Evolutionary conservation across 2,888 invertebrate species (phyloP).

Genomic region (Hyposoter dolosus): DNA sequence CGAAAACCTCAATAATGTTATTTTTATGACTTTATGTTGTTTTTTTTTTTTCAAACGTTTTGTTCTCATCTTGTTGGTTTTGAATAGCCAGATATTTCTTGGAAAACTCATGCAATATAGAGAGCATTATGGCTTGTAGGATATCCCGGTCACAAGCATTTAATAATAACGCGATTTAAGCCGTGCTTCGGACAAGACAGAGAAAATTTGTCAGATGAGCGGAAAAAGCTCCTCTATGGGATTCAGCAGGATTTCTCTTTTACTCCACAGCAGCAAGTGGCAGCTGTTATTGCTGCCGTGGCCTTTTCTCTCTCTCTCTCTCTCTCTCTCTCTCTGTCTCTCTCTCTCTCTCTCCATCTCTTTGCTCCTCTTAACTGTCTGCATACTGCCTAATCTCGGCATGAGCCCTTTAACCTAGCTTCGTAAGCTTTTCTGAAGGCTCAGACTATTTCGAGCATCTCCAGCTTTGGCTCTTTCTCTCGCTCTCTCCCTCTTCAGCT

Average conservation of each 20-base stretch:
- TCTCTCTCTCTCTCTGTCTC: constrained; percentile 3
- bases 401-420: constrained; percentile 70
- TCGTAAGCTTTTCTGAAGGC: constrained; percentile 68
- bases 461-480: constrained; percentile 29
- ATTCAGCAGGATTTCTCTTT: constrained; percentile 48
- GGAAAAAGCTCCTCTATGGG: constrained; percentile 56
- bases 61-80: neutral
- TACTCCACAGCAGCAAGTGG: constrained; percentile 23
- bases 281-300: constrained; percentile 40
- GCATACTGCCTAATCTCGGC: constrained; percentile 66
- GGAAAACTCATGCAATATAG: neutral
- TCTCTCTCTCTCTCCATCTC: constrained; percentile 9
- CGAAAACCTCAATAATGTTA: neutral
- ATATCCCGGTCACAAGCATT: constrained; percentile 11
- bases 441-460: constrained; percentile 64
- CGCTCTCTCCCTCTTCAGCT: constrained; percentile 4
- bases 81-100: neutral
- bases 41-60: neutral
- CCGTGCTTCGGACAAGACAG: constrained; percentile 26
- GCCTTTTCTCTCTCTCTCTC: neutral
- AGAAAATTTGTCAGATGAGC: constrained; percentile 61
- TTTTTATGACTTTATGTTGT: neutral
- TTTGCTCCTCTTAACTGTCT: constrained; percentile 35
- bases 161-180: constrained; percentile 42
- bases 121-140: constrained; percentile 4